These are phyloP conservation scores for Mustelus asterias DNA, from an alignment of 2,113 vertebrate genomes.

Conservation along the genomic window DNA sequence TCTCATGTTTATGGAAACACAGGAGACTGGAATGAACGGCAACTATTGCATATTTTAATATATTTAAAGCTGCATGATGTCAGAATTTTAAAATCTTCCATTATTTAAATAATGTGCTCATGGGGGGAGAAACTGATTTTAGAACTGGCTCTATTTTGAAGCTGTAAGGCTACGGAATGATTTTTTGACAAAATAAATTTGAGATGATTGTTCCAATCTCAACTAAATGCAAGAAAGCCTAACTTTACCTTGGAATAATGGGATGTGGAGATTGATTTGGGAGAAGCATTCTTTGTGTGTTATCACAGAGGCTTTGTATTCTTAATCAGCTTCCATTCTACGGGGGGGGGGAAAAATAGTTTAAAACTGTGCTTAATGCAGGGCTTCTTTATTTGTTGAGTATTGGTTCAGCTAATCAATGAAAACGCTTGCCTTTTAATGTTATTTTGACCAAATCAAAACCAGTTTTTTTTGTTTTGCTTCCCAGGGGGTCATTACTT, in stretches of 20 bases:
- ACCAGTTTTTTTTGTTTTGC: not conserved
- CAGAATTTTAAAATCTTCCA: not conserved
- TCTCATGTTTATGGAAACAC: not conserved
- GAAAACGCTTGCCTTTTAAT: not conserved
- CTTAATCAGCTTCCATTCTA: not conserved
- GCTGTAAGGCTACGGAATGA: not conserved
- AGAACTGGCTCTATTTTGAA: not conserved
- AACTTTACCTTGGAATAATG: not conserved
- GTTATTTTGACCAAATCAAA: not conserved
- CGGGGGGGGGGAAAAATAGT: not conserved
- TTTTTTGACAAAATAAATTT: too few relatives aligned
- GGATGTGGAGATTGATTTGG: not conserved
- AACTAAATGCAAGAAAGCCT: not conserved
- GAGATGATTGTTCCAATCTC: conserved; percentile 10
- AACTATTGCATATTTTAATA: not conserved
- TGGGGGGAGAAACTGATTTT: not conserved
- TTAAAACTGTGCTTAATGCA: not conserved
- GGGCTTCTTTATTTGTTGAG: not conserved
- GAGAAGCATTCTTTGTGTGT: too few relatives aligned
- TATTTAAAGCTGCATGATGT: conserved; percentile 6
- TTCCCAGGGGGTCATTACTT: not conserved
- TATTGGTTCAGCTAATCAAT: not conserved
- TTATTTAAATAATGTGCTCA: conserved; percentile 1
- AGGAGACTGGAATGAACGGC: not conserved
- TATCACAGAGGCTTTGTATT: not conserved